Percentiles rank a stretch among this genome's conserved stretches.
Evolutionary conservation across 2,113 vertebrate species (phyloP).

Genomic region (Gasterosteus aculeatus): DNA sequence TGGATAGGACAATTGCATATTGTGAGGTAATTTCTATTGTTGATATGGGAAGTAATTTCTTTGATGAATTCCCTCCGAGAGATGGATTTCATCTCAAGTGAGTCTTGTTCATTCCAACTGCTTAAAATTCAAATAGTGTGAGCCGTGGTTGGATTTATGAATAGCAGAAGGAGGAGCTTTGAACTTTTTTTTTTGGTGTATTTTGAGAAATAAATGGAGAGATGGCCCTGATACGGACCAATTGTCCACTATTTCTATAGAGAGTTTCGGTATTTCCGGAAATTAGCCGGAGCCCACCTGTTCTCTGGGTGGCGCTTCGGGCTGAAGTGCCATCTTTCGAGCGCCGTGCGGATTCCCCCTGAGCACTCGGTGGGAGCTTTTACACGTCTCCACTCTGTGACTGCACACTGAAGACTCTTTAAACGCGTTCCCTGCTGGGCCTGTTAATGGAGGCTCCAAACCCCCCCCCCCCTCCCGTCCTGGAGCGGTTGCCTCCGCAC

Average conservation of each 20-base stretch:
- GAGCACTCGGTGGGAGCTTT: constrained; percentile 69
- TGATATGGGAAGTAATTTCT: constrained; percentile 82
- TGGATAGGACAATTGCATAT: constrained; percentile 78
- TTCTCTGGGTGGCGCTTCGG: constrained; percentile 58
- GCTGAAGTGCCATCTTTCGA: constrained; percentile 36
- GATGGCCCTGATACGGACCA: constrained; percentile 65
- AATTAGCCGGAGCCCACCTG: constrained; percentile 65
- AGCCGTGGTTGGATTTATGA: constrained; percentile 65
- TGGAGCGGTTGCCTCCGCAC: constrained; percentile 47
- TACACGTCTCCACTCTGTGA: constrained; percentile 58
- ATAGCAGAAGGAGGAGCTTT: constrained; percentile 62
- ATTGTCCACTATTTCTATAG: constrained; percentile 72
- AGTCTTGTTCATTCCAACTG: constrained; percentile 70
- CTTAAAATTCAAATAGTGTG: constrained; percentile 78
- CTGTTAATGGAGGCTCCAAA: constrained; percentile 71
- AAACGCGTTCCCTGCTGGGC: constrained; percentile 70
- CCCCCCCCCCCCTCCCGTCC: constrained; percentile 57
- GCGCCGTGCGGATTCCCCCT: constrained; percentile 41
- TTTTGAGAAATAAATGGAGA: constrained; percentile 74
- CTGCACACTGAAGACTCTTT: constrained; percentile 67
- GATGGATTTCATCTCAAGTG: constrained; percentile 75
- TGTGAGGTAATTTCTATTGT: constrained; percentile 83
- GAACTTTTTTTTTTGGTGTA: constrained; percentile 64
- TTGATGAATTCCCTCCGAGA: constrained; percentile 79
- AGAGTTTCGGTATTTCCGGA: constrained; percentile 66